A percentile compares a stretch with the other conserved stretches of the same genome.
Evolutionary conservation across 1,140 invertebrate genomes (phyloP).

Genomic region (Eulimnadia texana): DNA sequence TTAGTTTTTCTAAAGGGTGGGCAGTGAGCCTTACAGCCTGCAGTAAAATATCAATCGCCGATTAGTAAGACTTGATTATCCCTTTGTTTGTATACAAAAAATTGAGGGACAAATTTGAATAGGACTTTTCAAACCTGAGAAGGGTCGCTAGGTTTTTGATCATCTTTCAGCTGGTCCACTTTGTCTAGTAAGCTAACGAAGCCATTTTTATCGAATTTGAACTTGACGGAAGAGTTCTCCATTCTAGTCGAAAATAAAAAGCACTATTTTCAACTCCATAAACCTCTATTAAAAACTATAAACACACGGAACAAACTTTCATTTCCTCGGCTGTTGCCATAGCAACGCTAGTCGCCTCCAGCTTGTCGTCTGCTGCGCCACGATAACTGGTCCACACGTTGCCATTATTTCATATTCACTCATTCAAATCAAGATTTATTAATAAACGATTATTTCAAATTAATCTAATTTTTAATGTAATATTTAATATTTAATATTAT

Average conservation of each 20-base stretch:
- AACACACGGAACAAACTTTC: background rate
- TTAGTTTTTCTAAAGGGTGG: slow-evolving; percentile 66
- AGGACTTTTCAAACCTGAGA: background rate
- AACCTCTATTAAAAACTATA: background rate
- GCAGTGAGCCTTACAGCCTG: slow-evolving; percentile 49
- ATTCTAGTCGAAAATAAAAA: background rate
- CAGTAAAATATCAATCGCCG: slow-evolving; percentile 10
- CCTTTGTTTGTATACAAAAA: background rate
- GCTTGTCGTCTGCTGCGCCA: too few relatives aligned
- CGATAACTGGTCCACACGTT: too few relatives aligned
- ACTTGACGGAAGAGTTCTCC: slow-evolving; percentile 5
- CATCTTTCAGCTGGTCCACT: background rate
- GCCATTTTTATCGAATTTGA: background rate
- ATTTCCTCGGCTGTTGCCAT: background rate
- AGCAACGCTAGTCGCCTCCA: too few relatives aligned
- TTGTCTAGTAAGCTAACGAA: slow-evolving; percentile 2
- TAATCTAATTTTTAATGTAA: too few relatives aligned
- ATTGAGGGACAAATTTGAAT: background rate
- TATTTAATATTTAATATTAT: too few relatives aligned
- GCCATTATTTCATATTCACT: too few relatives aligned
- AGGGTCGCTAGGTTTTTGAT: background rate
- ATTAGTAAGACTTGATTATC: background rate
- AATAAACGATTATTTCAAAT: too few relatives aligned
- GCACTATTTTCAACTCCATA: background rate
- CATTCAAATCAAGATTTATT: too few relatives aligned